Evolutionary conservation across 2,888 invertebrate genomes (phyloP), one percentile per base, ranked within the genome.

Genomic region (Lasioglossum morio): DNA sequence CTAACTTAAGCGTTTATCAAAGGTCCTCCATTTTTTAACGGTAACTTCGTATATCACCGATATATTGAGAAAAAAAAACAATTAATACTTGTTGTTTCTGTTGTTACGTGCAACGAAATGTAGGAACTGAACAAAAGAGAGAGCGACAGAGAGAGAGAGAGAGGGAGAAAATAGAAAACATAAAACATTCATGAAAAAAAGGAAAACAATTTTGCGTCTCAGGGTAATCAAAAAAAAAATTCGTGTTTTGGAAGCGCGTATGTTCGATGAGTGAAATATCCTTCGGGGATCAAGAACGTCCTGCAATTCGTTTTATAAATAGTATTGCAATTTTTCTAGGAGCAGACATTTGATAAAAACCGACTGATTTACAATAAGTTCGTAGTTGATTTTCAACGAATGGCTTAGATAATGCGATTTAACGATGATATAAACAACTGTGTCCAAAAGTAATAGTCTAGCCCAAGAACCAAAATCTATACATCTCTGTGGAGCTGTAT

Each of bases 331-430:
- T 87, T 89, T 63, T 82, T 76, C 77, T 85, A 89, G 82, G 88
- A 87, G 79, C 85, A 81, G 85, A 90, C 75, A 70, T 86, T 88
- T 89, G 85, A 88, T 87, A 86, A 89, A 84, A 90, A 88, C 85
- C 79, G 92, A 92, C 92, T 92, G 92, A 92, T 89, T 91, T 92
- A 92, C 83, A 73, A 91, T 92, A 92, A 91, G 92, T 91, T 91
- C 91, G 84, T 92, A 91, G 89, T 87, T 91, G 87, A 91, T 91
- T 92, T 92, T 88, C 88, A 87, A 92, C 86, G 85, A 86, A 91
- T 85, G 86, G 84, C 87, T 86, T 88, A 87, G 77, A 40, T 81
- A 77, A 40, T 70, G 83, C 78, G 84, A 85, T 27, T 83, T 81
- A 70, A 82, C 53, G 63, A 81, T 86, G 77, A 81, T 86, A 79